Conservation (phyloP, 2,797 vertebrate species). For the Loris lydekkerianus region DNA sequence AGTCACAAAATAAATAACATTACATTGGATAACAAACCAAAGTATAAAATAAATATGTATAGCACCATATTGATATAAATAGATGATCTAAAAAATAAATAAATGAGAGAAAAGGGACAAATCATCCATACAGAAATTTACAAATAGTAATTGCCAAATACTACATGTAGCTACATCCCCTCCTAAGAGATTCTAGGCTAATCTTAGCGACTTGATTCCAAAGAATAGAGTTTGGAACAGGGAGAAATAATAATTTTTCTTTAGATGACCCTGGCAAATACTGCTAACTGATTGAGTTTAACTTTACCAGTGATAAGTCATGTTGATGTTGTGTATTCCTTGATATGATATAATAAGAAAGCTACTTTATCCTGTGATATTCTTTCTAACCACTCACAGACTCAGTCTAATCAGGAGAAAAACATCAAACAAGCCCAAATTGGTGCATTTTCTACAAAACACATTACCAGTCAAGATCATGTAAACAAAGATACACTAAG, state of each 20-base stretch:
- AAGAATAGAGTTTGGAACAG: neutral
- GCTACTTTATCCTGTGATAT: neutral
- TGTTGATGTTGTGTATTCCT: neutral
- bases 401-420: neutral
- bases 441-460: neutral
- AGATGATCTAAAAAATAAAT: neutral
- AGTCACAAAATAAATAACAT: neutral
- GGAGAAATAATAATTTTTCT: neutral
- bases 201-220: neutral
- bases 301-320: neutral
- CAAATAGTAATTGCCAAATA: neutral
- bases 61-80: neutral
- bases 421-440: neutral
- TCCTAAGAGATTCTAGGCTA: neutral
- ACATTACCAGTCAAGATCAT: neutral
- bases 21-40: neutral
- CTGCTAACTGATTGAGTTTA: neutral
- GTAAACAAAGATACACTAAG: conserved; percentile 1
- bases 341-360: neutral
- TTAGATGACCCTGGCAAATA: neutral
- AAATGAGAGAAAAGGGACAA: neutral
- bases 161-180: neutral
- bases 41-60: neutral
- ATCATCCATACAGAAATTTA: neutral
- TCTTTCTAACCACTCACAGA: conserved; percentile 27